Evolutionary conservation across 2,888 invertebrate species (phyloP).

Genomic region (Erebia aethiops): DNA sequence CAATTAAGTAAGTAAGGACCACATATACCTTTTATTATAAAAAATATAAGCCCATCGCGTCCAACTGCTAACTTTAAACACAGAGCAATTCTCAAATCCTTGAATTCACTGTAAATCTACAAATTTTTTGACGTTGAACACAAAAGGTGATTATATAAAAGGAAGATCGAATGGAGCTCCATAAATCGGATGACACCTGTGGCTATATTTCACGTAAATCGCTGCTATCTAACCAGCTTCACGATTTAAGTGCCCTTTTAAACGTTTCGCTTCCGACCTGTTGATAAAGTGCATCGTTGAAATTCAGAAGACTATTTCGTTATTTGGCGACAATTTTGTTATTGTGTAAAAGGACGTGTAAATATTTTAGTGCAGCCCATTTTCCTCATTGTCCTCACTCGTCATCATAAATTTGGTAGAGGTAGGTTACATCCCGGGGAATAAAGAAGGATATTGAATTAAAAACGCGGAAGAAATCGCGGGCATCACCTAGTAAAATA

Average conservation of each 20-base stretch:
- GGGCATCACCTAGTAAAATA: no score
- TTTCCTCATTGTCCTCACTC: no score
- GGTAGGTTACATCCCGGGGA: no score
- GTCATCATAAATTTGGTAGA: no score
- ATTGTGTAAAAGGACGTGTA: background rate
- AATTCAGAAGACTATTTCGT: constrained; percentile 26
- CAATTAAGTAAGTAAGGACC: no score
- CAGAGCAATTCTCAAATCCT: background rate
- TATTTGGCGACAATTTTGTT: constrained; percentile 16
- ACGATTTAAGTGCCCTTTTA: constrained; percentile 67
- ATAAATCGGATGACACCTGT: constrained; percentile 64
- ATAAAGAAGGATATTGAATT: no score
- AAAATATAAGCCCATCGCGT: no score
- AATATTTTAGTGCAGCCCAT: background rate
- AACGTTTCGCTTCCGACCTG: constrained; percentile 65
- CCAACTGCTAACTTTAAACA: no score
- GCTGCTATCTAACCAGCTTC: constrained; percentile 73
- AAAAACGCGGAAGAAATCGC: no score
- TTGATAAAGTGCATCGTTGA: constrained; percentile 61
- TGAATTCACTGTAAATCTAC: background rate
- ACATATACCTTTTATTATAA: no score
- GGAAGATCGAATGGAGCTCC: constrained; percentile 44
- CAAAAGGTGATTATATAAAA: constrained; percentile 22
- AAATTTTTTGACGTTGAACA: constrained; percentile 9
- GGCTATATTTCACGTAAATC: constrained; percentile 68